Evolutionary conservation across 2,797 vertebrate species (phyloP), one percentile per base, ranked within the genome.

Genomic region (Microcaecilia unicolor): DNA sequence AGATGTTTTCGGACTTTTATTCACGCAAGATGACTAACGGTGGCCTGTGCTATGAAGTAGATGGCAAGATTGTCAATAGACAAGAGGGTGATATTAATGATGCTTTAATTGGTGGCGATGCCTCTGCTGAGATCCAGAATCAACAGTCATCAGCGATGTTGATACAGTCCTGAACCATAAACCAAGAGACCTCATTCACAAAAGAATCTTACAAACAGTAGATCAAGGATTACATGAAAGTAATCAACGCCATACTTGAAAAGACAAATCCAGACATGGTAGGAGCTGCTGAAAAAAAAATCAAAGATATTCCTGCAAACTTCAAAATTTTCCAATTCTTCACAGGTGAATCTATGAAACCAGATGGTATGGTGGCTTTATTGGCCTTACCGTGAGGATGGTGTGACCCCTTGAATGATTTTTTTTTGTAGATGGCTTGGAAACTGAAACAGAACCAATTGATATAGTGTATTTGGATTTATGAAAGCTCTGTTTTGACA

Each of bases 371-470:
- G 62, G 73, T 97, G 27, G 92, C 55, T 34, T 75, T 97, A 37
- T 71, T 97, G 59, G 78, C 93, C 62, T n/a, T 92, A 70, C 72
- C 90, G 89, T 34, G 82, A 89, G 28, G 92, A 97, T 11, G 82
- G 84, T 5, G 31, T 78, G 37, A 93, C 87, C 4, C 90, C 91
- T 1, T 94, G 41, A 74, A 84, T 97, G 84, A 70, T 86, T 51
- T 93, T 96, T n/a, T 83, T 90, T 93, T 64, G 92, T 93, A 74
- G 91, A 97, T 0, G 95, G 93, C 55, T 82, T 99, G 58, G 49
- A 79, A 34, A 51, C 77, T 0, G 95, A 97, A 69, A 99, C n/a
- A n/a, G n/a, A n/a, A n/a, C n/a, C n/a, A n/a, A n/a, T n/a, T n/a
- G n/a, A n/a, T n/a, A n/a, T n/a, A n/a, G n/a, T n/a, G n/a, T n/a